A percentile compares a stretch with the other conserved stretches of the same genome.
Evolutionary conservation across 2,888 invertebrate species (phyloP).

Genomic region (Chloromyia formosa): DNA sequence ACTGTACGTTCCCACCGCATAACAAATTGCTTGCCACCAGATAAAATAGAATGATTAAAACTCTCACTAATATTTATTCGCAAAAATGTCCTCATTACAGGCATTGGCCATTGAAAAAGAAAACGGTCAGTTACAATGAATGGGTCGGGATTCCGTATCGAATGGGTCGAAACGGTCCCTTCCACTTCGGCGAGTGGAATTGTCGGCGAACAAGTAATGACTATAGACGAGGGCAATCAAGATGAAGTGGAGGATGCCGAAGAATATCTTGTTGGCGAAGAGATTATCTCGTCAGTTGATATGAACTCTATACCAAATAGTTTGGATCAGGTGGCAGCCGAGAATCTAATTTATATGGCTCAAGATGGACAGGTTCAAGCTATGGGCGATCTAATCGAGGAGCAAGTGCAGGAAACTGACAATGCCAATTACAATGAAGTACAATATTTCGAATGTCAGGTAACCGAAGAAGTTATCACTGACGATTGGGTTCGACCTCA

Average conservation of each 20-base stretch:
- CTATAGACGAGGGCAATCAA: conserved; percentile 40
- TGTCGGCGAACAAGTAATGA: conserved; percentile 47
- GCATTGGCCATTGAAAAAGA: no score
- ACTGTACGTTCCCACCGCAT: no score
- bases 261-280: conserved; percentile 50
- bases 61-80: no score
- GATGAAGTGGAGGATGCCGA: conserved; percentile 38
- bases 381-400: conserved; percentile 58
- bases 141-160: conserved; percentile 56
- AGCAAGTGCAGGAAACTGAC: conserved; percentile 54
- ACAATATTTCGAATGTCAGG: conserved; percentile 68
- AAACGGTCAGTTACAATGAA: conserved; percentile 50
- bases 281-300: conserved; percentile 49
- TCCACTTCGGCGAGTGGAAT: conserved; percentile 13
- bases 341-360: conserved; percentile 71
- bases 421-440: conserved; percentile 53
- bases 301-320: conserved; percentile 51
- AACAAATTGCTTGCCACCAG: no score
- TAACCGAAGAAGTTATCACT: conserved; percentile 82
- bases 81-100: no score
- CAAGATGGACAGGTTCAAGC: conserved; percentile 65
- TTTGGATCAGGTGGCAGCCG: conserved; percentile 71
- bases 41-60: no score
- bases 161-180: conserved; percentile 57
- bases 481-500: conserved; percentile 82